Base-by-base conservation (phyloP, 2,797 vertebrate species). In the Rhadinocentrus ornatus region DNA sequence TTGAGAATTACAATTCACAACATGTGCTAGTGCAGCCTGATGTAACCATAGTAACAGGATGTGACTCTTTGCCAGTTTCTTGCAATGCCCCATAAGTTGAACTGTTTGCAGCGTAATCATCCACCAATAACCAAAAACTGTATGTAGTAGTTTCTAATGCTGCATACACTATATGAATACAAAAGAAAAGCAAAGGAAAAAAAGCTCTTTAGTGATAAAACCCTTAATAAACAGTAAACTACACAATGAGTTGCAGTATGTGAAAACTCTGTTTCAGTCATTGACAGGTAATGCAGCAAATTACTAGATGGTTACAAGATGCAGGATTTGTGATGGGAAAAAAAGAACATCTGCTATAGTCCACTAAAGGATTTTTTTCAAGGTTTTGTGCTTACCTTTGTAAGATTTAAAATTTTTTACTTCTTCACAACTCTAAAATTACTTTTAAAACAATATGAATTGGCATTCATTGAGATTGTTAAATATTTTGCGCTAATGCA, bases 41-140 rank as follows among this genome's bases (percentile, higher is more conserved):
- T 18, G 86, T 85, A 68, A 41, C 80, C 78, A 83, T 69, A 20
- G 83, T 48, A 69, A 87, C 80, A 22, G 55, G 82, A 79, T 35
- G 60, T 70, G 31, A 35, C 48, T 70, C 29, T 39, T 26, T 46
- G 53, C 71, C 35, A 34, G 41, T 46, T 70, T 66, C n/a, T 50
- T 27, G 32, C 35, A 50, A 22, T 50, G 3, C 27, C 26, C 29
- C 18, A 35, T 31, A 59, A 74, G 16, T 31, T 12, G 35, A 6
- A 26, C 37, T 13, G 35, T 54, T 69, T 59, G 27, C 29, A 50
- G 22, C 7, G 31, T 26, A 8, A 41, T 34, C 1, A 50, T 22
- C 34, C 11, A 3, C 22, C 35, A 31, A 16, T 29, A 75, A 48
- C 37, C 3, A 66, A 66, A 72, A 3, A n/a, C 22, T 18, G 39